Conservation (phyloP, 2,888 invertebrate species). For the Raillietiella orientalis region DNA sequence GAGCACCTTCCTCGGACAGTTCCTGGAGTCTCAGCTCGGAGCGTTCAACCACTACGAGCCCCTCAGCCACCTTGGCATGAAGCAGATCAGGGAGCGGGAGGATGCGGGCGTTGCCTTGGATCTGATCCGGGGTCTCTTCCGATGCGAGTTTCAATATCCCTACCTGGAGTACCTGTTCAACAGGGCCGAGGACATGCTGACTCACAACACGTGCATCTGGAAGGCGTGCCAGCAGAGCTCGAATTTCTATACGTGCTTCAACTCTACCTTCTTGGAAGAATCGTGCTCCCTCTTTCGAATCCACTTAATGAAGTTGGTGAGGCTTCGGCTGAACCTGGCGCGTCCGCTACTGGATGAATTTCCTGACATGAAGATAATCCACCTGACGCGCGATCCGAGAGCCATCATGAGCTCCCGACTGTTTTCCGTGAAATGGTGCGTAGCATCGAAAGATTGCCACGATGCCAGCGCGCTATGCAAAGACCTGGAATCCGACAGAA, state of each 20-base stretch:
- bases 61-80: slow-evolving; percentile 8
- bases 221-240: slow-evolving; percentile 7
- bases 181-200: slow-evolving; percentile 6
- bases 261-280: slow-evolving; percentile 8
- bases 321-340: slow-evolving; percentile 8
- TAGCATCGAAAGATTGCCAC: slow-evolving; percentile 8
- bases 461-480: slow-evolving; percentile 8
- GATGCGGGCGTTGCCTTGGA: slow-evolving; percentile 7
- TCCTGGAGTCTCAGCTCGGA: slow-evolving; percentile 8
- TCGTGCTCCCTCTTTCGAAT: slow-evolving; percentile 8
- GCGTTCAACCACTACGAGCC: slow-evolving; percentile 10
- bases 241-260: slow-evolving; percentile 7
- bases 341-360: slow-evolving; percentile 7
- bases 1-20: slow-evolving; percentile 8
- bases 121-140: slow-evolving; percentile 6
- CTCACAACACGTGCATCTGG: slow-evolving; percentile 8
- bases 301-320: slow-evolving; percentile 9
- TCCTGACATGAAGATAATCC: slow-evolving; percentile 8
- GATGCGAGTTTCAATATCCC: slow-evolving; percentile 6
- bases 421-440: slow-evolving; percentile 9
- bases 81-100: slow-evolving; percentile 7
- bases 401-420: slow-evolving; percentile 9
- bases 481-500: slow-evolving; percentile 8
- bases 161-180: slow-evolving; percentile 5
- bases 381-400: slow-evolving; percentile 9